Percentiles rank a stretch among this genome's conserved stretches.
These are phyloP conservation scores for Sisyra nigra DNA, from an alignment of 2,888 invertebrate species.

Conservation along the genomic window DNA sequence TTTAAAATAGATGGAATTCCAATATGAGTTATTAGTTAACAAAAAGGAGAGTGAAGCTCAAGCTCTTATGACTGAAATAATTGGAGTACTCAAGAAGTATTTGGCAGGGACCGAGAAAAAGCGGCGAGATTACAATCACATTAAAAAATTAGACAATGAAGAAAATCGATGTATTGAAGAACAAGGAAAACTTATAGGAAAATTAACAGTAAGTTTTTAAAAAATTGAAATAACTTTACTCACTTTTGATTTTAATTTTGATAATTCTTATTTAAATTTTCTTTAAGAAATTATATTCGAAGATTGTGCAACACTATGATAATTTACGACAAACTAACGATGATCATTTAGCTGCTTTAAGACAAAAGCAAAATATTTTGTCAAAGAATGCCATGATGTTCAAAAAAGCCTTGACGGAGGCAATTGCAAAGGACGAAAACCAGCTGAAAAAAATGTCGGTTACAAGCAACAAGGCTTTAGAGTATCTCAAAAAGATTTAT, in stretches of 20 bases:
- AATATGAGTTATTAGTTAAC: conserved; percentile 17
- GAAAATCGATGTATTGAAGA: conserved; percentile 3
- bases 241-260: too few relatives aligned
- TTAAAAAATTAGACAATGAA: conserved; percentile 19
- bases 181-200: background rate
- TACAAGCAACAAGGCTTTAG: conserved; percentile 26
- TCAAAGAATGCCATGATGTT: background rate
- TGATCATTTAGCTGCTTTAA: background rate
- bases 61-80: conserved; percentile 22
- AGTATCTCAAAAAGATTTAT: conserved; percentile 26
- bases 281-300: background rate
- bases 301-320: background rate
- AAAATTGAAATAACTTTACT: background rate
- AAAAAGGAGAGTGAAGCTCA: conserved; percentile 16
- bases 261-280: background rate
- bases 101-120: conserved; percentile 21
- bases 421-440: background rate
- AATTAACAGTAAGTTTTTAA: background rate
- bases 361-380: background rate
- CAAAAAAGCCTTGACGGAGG: background rate
- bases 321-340: background rate
- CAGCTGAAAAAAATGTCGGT: conserved; percentile 16
- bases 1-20: conserved; percentile 16
- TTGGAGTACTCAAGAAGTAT: conserved; percentile 18
- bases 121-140: conserved; percentile 23